These are phyloP conservation scores for Champsocephalus gunnari DNA, from an alignment of 2,797 vertebrate species.

Conservation along the genomic window DNA sequence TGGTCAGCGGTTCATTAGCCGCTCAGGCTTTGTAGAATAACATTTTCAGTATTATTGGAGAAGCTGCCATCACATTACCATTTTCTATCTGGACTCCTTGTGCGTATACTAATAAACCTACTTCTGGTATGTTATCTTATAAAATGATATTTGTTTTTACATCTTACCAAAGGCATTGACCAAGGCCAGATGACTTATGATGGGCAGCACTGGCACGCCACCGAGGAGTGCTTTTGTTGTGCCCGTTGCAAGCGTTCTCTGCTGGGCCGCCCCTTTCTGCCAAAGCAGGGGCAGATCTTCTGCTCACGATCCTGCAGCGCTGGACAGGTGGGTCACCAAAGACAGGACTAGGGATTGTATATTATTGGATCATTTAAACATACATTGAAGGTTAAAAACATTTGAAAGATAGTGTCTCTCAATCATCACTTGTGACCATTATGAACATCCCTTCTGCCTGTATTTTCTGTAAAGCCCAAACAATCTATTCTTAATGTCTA, in stretches of 20 bases:
- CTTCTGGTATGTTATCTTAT: background rate
- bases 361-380: background rate
- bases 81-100: background rate
- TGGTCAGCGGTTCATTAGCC: background rate
- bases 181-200: slow-evolving; percentile 99
- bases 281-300: slow-evolving; percentile 98
- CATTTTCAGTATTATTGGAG: slow-evolving; percentile 7
- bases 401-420: too few species aligned
- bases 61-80: slow-evolving; percentile 30
- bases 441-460: too few species aligned
- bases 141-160: background rate
- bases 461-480: too few species aligned
- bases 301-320: slow-evolving; percentile 96
- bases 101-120: slow-evolving; percentile 2
- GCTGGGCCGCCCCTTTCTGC: slow-evolving; percentile 95
- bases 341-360: background rate
- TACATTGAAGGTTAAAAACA: background rate
- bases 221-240: slow-evolving; percentile 97
- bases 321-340: slow-evolving; percentile 81
- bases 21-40: slow-evolving; percentile 10
- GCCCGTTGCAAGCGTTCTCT: slow-evolving; percentile 96
- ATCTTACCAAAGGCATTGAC: slow-evolving; percentile 90
- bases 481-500: too few species aligned
- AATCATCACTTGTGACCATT: too few species aligned
- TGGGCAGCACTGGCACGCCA: slow-evolving; percentile 98